These are phyloP conservation scores for Spodoptera litura DNA, from an alignment of 1,140 invertebrate species.

Conservation along the genomic window DNA sequence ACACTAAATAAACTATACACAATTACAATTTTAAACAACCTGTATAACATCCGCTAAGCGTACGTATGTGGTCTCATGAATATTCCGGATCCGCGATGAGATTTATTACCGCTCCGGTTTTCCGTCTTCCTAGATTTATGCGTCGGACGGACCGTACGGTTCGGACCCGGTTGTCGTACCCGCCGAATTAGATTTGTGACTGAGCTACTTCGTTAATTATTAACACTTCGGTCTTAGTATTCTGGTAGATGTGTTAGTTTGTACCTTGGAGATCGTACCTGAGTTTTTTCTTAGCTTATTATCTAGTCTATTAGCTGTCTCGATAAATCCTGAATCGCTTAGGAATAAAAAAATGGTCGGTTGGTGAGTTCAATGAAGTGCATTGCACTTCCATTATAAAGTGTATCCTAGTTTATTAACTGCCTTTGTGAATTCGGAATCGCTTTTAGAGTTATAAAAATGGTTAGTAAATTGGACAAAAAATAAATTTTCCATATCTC, in stretches of 20 bases:
- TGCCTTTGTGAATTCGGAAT: too few relatives aligned
- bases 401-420: too few relatives aligned
- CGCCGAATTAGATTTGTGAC: slow-evolving; percentile 46
- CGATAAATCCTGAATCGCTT: too few relatives aligned
- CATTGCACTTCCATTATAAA: too few relatives aligned
- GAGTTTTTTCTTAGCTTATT: background rate
- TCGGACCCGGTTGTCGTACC: slow-evolving; percentile 33
- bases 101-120: slow-evolving; percentile 42
- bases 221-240: slow-evolving; percentile 17
- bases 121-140: slow-evolving; percentile 42
- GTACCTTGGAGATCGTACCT: background rate
- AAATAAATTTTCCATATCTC: too few relatives aligned
- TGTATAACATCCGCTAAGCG: slow-evolving; percentile 38
- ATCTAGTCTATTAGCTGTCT: too few relatives aligned
- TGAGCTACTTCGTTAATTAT: slow-evolving; percentile 24
- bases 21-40: slow-evolving; percentile 8
- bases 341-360: too few relatives aligned
- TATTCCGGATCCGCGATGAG: slow-evolving; percentile 45
- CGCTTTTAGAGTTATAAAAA: too few relatives aligned
- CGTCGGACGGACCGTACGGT: slow-evolving; percentile 24
- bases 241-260: background rate
- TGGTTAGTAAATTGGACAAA: too few relatives aligned
- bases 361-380: too few relatives aligned
- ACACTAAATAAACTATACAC: background rate
- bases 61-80: slow-evolving; percentile 47